Evolutionary conservation across 2,888 invertebrate genomes (phyloP).

Genomic region (Cetonia aurata): DNA sequence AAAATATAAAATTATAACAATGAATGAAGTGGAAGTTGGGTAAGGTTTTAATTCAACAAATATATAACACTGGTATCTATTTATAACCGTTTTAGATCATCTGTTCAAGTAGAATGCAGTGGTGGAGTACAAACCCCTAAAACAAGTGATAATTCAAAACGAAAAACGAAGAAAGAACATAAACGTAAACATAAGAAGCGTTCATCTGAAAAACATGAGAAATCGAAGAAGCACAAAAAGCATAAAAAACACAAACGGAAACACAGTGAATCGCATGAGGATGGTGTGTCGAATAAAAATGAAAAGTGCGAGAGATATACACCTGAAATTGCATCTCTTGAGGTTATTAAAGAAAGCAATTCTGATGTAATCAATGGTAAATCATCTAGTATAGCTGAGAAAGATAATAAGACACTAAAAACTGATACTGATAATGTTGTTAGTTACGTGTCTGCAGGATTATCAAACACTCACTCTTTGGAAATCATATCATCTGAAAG

Average conservation of each 20-base stretch:
- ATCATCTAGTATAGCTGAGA: constrained; percentile 50
- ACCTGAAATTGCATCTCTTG: constrained; percentile 59
- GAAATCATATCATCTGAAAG: constrained; percentile 79
- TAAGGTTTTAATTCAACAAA: constrained; percentile 34
- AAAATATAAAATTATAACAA: constrained; percentile 8
- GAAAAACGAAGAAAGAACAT: constrained; percentile 77
- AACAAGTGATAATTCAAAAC: constrained; percentile 62
- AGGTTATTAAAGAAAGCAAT: constrained; percentile 56
- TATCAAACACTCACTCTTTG: constrained; percentile 65
- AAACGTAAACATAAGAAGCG: constrained; percentile 71
- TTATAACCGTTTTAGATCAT: constrained; percentile 46
- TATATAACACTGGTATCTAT: constrained; percentile 18
- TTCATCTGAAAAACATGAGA: constrained; percentile 68
- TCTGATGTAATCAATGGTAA: constrained; percentile 61
- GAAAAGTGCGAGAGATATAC: constrained; percentile 63
- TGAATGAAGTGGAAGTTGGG: constrained; percentile 38
- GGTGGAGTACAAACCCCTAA: constrained; percentile 44
- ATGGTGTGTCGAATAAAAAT: constrained; percentile 61
- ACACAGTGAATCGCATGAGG: constrained; percentile 65
- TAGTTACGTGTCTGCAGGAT: constrained; percentile 67
- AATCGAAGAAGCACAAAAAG: constrained; percentile 75
- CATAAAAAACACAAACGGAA: constrained; percentile 74
- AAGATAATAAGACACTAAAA: constrained; percentile 58
- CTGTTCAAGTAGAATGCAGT: constrained; percentile 50
- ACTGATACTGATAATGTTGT: constrained; percentile 69